Base-by-base conservation (phyloP, 2,113 vertebrate species). In the Lutjanus erythropterus region DNA sequence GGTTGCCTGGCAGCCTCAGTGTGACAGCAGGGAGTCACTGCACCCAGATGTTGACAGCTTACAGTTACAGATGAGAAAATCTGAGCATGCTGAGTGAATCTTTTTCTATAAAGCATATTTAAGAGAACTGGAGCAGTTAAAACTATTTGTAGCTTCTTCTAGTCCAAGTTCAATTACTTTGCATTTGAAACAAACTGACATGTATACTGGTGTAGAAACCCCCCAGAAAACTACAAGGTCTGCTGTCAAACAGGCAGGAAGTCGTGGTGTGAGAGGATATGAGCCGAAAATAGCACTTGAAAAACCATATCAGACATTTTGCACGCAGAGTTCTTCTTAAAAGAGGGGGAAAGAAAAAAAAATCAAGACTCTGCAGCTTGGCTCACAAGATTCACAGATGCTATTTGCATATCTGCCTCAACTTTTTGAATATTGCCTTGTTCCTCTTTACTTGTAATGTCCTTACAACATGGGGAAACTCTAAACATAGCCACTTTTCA, bases 381-480 rank as follows among this genome's bases (percentile, higher is more conserved):
- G 1, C 60, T 71, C 1, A 7, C 0, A 3, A 8, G 19, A 8
- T 4, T 44, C 2, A 23, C 42, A n/a, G 59, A 3, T 16, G n/a
- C 44, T 9, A 23, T 35, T 9, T 3, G 4, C 15, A 15, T 9
- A 6, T 4, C 29, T 18, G 4, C 19, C 8, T 44, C 16, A 50
- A 5, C 5, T 41, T 25, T 12, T 19, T 56, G 1, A 23, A 25
- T 5, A 37, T 7, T 10, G 31, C 42, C 5, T 53, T 66, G 41
- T 81, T 88, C 59, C 71, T 73, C 73, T 83, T 85, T 79, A 50
- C 47, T 35, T 15, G 25, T 8, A 75, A 44, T 10, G 6, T 0
- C 29, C 11, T 35, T 14, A 27, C 16, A 18, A 27, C 16, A n/a
- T 8, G 21, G 16, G 0, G 9, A 23, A 77, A 60, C 21, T 19